These are phyloP conservation scores for Digitonthophagus gazella DNA, from an alignment of 2,888 invertebrate species.

Conservation along the genomic window DNA sequence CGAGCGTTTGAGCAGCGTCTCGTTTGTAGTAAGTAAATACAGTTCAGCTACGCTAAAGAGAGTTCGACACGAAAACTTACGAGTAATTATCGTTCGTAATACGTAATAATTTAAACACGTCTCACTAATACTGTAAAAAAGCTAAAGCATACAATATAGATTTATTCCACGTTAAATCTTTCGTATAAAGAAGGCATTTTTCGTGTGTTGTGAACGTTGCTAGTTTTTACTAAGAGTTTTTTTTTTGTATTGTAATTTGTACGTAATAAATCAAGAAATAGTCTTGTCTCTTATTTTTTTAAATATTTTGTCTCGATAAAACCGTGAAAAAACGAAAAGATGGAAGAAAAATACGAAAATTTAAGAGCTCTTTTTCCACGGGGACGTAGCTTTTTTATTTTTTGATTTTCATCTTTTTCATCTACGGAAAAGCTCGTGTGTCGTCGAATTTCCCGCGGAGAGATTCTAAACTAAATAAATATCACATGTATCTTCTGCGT, in stretches of 20 bases:
- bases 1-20: constrained; percentile 7
- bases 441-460: not conserved
- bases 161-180: constrained; percentile 16
- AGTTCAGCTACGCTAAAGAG: not conserved
- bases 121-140: constrained; percentile 33
- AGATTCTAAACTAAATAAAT: not conserved
- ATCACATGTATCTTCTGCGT: not conserved
- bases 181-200: constrained; percentile 32
- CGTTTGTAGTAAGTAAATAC: not conserved
- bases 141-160: constrained; percentile 32
- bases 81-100: constrained; percentile 8
- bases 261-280: constrained; percentile 1
- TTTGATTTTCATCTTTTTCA: not conserved
- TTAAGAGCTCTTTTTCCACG: not conserved
- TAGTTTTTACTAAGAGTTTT: not conserved
- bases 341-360: not conserved
- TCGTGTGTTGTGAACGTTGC: constrained; percentile 21
- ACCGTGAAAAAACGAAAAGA: not conserved
- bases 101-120: constrained; percentile 15
- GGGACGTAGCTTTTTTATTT: not conserved
- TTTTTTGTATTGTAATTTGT: not conserved
- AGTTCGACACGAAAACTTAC: not conserved
- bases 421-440: not conserved
- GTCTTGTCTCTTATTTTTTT: not conserved
- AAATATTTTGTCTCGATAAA: not conserved